phyloP scores from a whole-genome alignment of 2,797 vertebrate species.

The Orestias chungarensis region DNA sequence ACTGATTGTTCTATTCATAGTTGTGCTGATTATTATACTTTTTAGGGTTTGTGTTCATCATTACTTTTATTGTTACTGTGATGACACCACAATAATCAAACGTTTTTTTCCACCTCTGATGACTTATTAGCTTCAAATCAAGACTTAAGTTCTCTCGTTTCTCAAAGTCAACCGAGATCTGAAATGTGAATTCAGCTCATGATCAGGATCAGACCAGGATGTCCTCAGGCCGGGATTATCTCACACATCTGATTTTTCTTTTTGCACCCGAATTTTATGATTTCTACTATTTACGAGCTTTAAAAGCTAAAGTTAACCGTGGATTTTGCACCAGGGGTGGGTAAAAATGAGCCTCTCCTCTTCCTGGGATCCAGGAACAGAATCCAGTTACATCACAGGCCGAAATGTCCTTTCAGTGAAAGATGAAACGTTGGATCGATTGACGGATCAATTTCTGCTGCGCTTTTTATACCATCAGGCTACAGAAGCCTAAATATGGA shows the following conservation, averaged over 20 bases:
- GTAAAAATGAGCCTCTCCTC: not conserved
- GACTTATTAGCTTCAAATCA: not conserved
- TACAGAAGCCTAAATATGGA: not conserved
- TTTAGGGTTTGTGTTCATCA: too few species aligned
- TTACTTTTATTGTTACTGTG: too few species aligned
- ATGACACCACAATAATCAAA: not conserved
- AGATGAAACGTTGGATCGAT: conserved; percentile 54
- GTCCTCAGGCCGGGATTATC: conserved; percentile 41
- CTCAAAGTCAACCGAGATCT: too few species aligned
- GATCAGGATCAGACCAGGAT: conserved; percentile 26
- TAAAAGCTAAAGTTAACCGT: not conserved
- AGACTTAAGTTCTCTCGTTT: not conserved
- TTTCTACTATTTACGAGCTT: too few species aligned
- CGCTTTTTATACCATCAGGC: conserved; percentile 27
- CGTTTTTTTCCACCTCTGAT: not conserved
- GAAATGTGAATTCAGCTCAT: not conserved
- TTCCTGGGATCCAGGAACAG: conserved; percentile 5
- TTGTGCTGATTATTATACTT: too few species aligned
- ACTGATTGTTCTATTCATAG: too few species aligned
- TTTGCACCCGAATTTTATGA: too few species aligned
- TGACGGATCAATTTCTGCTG: conserved; percentile 37
- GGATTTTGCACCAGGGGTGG: not conserved
- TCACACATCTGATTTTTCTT: conserved; percentile 61
- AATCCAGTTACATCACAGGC: conserved; percentile 33
- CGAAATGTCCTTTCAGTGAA: conserved; percentile 44